phyloP scores from a whole-genome alignment of 2,888 invertebrate genomes.

The Mellilla xanthometata region DNA sequence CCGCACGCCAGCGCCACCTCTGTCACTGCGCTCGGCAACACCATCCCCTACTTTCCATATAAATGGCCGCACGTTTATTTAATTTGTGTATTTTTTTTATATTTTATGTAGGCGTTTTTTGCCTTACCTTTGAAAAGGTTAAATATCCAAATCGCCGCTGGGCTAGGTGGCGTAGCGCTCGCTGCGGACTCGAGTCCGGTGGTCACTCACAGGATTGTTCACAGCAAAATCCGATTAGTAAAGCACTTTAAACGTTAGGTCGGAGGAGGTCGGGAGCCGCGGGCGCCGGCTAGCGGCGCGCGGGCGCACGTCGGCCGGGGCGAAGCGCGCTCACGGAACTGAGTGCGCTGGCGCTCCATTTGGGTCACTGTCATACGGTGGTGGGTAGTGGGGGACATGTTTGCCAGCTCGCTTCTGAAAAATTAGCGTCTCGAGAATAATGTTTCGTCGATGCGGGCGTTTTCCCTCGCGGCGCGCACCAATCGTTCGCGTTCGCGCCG shows the following conservation, averaged over 20 bases:
- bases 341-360: slow-evolving; percentile 79
- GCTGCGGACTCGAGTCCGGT: slow-evolving; percentile 47
- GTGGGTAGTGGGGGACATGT: slow-evolving; percentile 74
- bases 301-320: slow-evolving; percentile 46
- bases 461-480: slow-evolving; percentile 65
- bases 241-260: slow-evolving; percentile 66
- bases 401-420: slow-evolving; percentile 73
- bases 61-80: slow-evolving; percentile 23
- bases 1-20: slow-evolving; percentile 27
- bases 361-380: slow-evolving; percentile 80
- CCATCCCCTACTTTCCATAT: slow-evolving; percentile 40
- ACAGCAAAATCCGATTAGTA: slow-evolving; percentile 69
- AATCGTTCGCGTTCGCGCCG: slow-evolving; percentile 52
- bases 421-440: slow-evolving; percentile 75
- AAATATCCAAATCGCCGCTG: slow-evolving; percentile 48
- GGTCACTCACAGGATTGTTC: slow-evolving; percentile 69
- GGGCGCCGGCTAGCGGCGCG: slow-evolving; percentile 31
- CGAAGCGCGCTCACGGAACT: slow-evolving; percentile 75
- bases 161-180: neutral
- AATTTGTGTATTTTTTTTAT: slow-evolving; percentile 22
- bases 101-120: slow-evolving; percentile 42
- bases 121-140: slow-evolving; percentile 59
- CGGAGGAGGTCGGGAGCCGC: slow-evolving; percentile 42
- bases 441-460: slow-evolving; percentile 72
- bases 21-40: slow-evolving; percentile 37